Evolutionary conservation across 2,797 vertebrate genomes (phyloP).

Genomic region (Helarctos malayanus): DNA sequence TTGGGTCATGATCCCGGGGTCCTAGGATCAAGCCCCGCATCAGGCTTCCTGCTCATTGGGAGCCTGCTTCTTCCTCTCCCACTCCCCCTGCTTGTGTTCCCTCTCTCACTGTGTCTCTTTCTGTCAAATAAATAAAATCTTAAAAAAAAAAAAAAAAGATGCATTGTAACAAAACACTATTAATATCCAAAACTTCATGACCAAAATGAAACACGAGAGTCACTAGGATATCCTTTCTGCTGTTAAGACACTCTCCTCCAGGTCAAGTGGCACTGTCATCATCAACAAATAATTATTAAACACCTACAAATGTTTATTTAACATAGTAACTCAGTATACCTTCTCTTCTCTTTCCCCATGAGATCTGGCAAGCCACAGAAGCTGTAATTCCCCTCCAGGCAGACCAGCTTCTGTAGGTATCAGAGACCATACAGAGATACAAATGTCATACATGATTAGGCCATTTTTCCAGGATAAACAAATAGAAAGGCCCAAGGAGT

Average conservation of each 20-base stretch:
- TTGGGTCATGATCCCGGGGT: too few relatives aligned
- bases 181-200: background rate
- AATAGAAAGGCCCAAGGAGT: background rate
- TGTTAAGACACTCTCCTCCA: background rate
- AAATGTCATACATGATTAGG: background rate
- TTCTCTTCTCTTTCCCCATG: background rate
- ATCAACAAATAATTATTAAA: constrained; percentile 61
- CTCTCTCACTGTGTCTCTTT: too few relatives aligned
- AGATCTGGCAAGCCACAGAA: background rate
- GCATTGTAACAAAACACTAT: constrained; percentile 7
- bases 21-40: too few relatives aligned
- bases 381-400: background rate
- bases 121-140: too few relatives aligned
- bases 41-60: too few relatives aligned
- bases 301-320: constrained; percentile 33
- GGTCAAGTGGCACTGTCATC: background rate
- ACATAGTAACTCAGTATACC: background rate
- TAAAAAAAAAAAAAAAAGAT: background rate
- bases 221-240: background rate
- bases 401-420: background rate
- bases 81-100: too few relatives aligned
- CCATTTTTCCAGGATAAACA: constrained; percentile 33
- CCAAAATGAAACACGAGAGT: constrained; percentile 43
- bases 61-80: too few relatives aligned
- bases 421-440: background rate